A percentile compares a stretch with the other conserved stretches of the same genome.
These are phyloP conservation scores for Scaptomyza cyrtandrae DNA, from an alignment of 2,888 invertebrate species.

Conservation along the genomic window DNA sequence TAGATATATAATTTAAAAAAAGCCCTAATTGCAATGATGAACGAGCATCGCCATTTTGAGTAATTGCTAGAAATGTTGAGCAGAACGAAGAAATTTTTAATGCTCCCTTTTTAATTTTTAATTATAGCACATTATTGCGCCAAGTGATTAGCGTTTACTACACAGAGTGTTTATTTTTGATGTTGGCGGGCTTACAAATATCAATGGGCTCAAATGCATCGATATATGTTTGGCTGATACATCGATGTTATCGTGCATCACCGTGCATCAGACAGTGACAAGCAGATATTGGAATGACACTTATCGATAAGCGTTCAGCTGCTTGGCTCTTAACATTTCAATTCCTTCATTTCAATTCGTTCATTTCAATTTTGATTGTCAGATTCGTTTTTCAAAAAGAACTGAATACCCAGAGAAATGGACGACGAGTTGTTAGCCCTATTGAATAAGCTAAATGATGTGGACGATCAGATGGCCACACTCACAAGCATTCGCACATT, in stretches of 20 bases:
- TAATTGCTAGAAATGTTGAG: too few relatives aligned
- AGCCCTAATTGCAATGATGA: too few relatives aligned
- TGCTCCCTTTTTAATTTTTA: too few relatives aligned
- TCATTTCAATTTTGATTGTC: background rate
- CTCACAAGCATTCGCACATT: constrained; percentile 85
- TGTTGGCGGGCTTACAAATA: background rate
- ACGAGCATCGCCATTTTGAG: background rate
- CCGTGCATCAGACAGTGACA: constrained; percentile 26
- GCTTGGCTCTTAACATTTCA: constrained; percentile 1
- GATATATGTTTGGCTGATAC: background rate
- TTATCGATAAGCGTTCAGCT: constrained; percentile 28
- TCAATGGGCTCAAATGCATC: background rate
- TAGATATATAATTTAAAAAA: too few relatives aligned
- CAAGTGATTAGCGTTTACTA: background rate
- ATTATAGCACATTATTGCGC: too few relatives aligned
- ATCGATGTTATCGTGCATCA: background rate
- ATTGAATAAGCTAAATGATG: constrained; percentile 84
- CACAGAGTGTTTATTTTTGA: background rate
- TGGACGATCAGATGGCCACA: constrained; percentile 84
- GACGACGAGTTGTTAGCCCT: constrained; percentile 85
- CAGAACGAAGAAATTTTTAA: too few relatives aligned
- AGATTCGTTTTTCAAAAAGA: background rate
- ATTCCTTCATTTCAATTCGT: background rate
- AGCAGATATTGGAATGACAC: constrained; percentile 22
- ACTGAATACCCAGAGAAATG: constrained; percentile 53